A percentile compares a stretch with the other conserved stretches of the same genome.
phyloP scores from a whole-genome alignment of 2,113 vertebrate species.

The Perognathus longimembris region DNA sequence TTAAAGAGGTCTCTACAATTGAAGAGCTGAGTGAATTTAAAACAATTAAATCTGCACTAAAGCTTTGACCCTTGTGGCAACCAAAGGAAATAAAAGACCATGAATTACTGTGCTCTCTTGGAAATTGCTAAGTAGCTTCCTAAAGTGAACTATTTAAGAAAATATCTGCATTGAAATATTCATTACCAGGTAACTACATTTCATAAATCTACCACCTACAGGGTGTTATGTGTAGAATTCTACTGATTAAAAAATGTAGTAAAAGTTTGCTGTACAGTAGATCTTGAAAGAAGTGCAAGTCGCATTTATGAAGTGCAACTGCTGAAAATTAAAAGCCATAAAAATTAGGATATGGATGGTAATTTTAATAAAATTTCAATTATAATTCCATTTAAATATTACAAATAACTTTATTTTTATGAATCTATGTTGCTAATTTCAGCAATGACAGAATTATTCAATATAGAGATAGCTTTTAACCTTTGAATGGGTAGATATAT shows the following conservation, averaged over 20 bases:
- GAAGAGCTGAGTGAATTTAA: not conserved
- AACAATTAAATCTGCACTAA: not conserved
- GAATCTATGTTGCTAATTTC: not conserved
- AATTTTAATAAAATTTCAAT: not conserved
- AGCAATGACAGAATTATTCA: not conserved
- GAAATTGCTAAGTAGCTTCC: not conserved
- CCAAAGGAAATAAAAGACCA: not conserved
- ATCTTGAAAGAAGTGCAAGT: not conserved
- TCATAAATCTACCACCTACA: not conserved
- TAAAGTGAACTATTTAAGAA: not conserved
- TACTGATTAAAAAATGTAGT: not conserved
- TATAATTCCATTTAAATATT: not conserved
- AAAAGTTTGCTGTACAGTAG: not conserved
- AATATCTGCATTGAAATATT: slow-evolving; percentile 10
- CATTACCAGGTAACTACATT: not conserved
- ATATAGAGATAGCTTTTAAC: not conserved
- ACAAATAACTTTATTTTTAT: not conserved
- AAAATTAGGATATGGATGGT: not conserved
- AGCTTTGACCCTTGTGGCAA: not conserved
- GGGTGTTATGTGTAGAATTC: not conserved
- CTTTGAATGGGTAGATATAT: not conserved
- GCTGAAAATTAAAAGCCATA: not conserved
- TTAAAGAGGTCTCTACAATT: not conserved
- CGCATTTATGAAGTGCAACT: not conserved
- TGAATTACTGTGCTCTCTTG: not conserved